These are phyloP conservation scores for Morone saxatilis DNA, from an alignment of 2,113 vertebrate genomes.

Conservation along the genomic window DNA sequence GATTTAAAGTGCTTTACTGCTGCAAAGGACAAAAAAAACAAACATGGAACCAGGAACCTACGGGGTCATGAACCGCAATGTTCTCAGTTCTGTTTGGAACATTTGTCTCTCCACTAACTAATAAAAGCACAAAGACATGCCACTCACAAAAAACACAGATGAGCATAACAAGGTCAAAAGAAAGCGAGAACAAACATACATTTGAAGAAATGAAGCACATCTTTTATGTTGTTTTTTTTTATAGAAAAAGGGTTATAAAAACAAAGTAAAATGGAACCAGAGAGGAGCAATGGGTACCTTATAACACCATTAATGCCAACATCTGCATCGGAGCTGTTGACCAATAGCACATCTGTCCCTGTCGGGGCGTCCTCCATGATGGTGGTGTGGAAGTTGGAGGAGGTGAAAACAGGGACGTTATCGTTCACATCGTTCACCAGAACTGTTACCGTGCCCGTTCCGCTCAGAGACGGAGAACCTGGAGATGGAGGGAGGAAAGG, in stretches of 20 bases:
- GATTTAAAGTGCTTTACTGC: too few relatives aligned
- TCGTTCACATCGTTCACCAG: conserved; percentile 95
- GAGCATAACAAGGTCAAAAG: not conserved
- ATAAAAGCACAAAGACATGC: conserved; percentile 11
- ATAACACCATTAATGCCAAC: conserved; percentile 92
- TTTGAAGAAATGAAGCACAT: not conserved
- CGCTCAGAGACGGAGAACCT: conserved; percentile 94
- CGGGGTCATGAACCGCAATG: not conserved
- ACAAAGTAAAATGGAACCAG: not conserved
- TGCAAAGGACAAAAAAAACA: too few relatives aligned
- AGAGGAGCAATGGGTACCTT: conserved; percentile 84
- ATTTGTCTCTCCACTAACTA: not conserved
- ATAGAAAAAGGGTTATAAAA: too few relatives aligned
- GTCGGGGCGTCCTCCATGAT: conserved; percentile 93
- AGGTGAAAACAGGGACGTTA: conserved; percentile 90
- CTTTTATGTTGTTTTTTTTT: not conserved
- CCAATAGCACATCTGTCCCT: conserved; percentile 92
- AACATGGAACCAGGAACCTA: not conserved
- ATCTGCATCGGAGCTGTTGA: conserved; percentile 93
- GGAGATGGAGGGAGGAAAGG: not conserved
- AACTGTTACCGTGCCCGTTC: conserved; percentile 92
- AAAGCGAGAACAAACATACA: not conserved
- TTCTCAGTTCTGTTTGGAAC: not conserved
- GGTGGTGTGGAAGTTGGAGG: conserved; percentile 87
- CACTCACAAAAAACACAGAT: not conserved